Evolutionary conservation across 2,113 vertebrate species (phyloP).

Genomic region (Tympanuchus pallidicinctus): DNA sequence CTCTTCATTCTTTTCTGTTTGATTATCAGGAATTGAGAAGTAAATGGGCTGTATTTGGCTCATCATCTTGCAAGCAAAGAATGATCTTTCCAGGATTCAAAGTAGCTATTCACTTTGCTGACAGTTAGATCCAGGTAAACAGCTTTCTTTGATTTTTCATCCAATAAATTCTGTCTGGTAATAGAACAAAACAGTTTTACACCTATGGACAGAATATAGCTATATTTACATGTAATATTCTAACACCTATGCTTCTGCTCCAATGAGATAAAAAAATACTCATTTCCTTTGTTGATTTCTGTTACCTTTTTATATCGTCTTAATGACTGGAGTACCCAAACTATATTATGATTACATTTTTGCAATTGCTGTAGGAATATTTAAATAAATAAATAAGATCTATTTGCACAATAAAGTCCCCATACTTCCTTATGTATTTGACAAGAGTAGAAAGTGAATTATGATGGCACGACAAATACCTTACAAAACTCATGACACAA

Average conservation of each 20-base stretch:
- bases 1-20: background rate
- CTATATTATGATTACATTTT: background rate
- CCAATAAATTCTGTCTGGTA: background rate
- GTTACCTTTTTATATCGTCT: background rate
- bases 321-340: background rate
- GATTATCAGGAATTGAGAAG: background rate
- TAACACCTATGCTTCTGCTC: background rate
- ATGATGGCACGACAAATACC: background rate
- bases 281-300: background rate
- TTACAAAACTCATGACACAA: background rate
- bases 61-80: background rate
- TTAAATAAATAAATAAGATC: background rate
- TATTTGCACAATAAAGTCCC: background rate
- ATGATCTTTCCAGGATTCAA: background rate
- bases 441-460: background rate
- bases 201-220: background rate
- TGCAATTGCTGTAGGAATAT: background rate
- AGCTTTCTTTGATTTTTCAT: background rate
- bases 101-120: background rate
- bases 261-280: background rate
- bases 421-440: background rate
- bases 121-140: background rate
- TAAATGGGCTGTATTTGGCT: background rate
- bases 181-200: background rate
- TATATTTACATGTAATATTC: background rate